Evolutionary conservation across 2,113 vertebrate species (phyloP).

Genomic region (Tichodroma muraria): DNA sequence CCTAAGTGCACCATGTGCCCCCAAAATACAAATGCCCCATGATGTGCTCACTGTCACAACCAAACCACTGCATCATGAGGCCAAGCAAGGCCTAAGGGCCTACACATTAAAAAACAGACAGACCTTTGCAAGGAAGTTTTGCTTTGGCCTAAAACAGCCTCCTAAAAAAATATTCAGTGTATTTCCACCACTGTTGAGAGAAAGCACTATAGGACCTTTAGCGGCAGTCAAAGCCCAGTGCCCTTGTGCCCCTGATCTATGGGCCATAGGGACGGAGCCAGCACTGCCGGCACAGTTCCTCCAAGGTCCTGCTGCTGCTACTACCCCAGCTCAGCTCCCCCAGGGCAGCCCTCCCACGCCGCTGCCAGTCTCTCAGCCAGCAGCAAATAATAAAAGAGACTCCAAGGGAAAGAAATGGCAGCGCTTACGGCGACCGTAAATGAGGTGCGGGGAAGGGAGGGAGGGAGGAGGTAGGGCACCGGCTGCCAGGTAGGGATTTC

Average conservation of each 20-base stretch:
- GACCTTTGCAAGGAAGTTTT: background rate
- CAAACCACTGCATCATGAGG: rapidly evolving
- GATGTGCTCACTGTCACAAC: background rate
- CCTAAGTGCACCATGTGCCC: rapidly evolving
- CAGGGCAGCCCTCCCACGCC: background rate
- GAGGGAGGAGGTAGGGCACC: rapidly evolving
- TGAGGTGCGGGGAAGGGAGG: background rate
- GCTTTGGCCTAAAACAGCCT: background rate
- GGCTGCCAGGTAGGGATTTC: background rate
- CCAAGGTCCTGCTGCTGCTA: background rate
- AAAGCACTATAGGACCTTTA: rapidly evolving
- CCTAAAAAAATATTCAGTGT: background rate
- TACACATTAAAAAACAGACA: background rate
- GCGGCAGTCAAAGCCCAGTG: background rate
- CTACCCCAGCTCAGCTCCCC: background rate
- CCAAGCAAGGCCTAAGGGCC: background rate
- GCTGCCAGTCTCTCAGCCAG: background rate
- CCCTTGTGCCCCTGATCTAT: background rate
- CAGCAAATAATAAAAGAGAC: background rate
- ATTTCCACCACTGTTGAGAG: background rate
- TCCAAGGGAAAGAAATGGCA: background rate
- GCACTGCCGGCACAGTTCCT: rapidly evolving
- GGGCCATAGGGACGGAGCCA: rapidly evolving
- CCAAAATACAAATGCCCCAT: background rate
- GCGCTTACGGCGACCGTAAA: rapidly evolving